Evolutionary conservation across 1,140 invertebrate species (phyloP).

Genomic region (Liolophura sinensis): DNA sequence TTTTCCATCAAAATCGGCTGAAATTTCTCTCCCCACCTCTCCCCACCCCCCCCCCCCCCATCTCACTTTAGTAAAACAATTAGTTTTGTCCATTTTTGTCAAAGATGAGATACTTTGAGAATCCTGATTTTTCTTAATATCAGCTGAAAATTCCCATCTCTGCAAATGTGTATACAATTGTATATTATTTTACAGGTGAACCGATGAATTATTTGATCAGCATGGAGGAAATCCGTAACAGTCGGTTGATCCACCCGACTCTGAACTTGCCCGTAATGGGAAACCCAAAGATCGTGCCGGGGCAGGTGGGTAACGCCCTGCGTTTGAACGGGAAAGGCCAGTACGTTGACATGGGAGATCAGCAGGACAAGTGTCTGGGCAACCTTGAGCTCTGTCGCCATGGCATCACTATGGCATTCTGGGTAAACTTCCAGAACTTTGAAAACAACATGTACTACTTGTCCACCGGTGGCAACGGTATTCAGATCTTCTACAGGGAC

Average conservation of each 20-base stretch:
- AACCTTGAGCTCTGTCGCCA: conserved; percentile 44
- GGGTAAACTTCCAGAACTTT: conserved; percentile 42
- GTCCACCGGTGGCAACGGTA: conserved; percentile 43
- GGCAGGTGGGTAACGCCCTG: conserved; percentile 46
- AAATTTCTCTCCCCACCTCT: too few relatives aligned
- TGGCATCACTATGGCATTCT: conserved; percentile 50
- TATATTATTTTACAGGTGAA: conserved; percentile 28
- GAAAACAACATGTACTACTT: conserved; percentile 47
- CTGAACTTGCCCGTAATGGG: conserved; percentile 32
- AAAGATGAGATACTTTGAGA: too few relatives aligned
- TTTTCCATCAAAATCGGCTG: too few relatives aligned
- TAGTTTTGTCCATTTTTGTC: too few relatives aligned
- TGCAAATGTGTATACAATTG: not conserved
- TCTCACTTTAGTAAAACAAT: too few relatives aligned
- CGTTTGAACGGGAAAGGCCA: conserved; percentile 41
- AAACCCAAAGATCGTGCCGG: conserved; percentile 36
- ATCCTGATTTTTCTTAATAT: too few relatives aligned
- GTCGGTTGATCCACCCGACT: conserved; percentile 24
- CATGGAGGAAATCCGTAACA: conserved; percentile 39
- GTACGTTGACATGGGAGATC: conserved; percentile 46
- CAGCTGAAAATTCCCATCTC: too few relatives aligned
- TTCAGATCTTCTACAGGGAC: conserved; percentile 39
- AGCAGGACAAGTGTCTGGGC: conserved; percentile 40
- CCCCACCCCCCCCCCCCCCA: too few relatives aligned
- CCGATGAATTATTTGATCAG: conserved; percentile 40